Conservation (phyloP, 2,113 vertebrate species). For the Chlorodrepanis virens region DNA sequence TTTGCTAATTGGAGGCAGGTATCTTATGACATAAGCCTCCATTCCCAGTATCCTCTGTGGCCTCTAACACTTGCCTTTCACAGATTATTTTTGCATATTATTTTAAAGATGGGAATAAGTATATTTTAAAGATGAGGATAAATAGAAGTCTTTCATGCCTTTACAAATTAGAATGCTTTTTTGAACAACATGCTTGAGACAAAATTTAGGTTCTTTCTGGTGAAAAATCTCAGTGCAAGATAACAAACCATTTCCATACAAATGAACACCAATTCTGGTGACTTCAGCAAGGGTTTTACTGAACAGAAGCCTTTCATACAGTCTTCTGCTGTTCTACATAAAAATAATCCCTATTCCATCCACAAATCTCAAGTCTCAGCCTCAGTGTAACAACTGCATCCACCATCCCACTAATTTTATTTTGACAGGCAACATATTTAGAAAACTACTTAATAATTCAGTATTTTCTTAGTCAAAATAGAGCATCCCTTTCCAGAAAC, state of each 20-base stretch:
- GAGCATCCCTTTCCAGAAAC: not conserved
- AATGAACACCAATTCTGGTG: not conserved
- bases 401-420: not conserved
- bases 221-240: not conserved
- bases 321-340: not conserved
- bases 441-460: conserved; percentile 35
- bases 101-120: not conserved
- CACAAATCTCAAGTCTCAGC: not conserved
- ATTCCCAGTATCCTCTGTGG: not conserved
- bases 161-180: not conserved
- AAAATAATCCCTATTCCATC: not conserved
- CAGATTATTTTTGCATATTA: not conserved
- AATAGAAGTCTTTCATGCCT: not conserved
- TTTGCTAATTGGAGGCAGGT: not conserved
- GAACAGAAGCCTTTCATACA: not conserved
- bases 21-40: not conserved
- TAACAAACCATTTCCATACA: not conserved
- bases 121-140: not conserved
- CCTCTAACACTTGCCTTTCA: not conserved
- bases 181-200: not conserved
- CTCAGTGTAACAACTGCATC: not conserved
- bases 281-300: not conserved
- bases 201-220: not conserved
- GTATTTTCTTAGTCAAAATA: not conserved
- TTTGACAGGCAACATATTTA: not conserved